Evolutionary conservation across 2,113 vertebrate species (phyloP).

Genomic region (Engraulis encrasicolus): DNA sequence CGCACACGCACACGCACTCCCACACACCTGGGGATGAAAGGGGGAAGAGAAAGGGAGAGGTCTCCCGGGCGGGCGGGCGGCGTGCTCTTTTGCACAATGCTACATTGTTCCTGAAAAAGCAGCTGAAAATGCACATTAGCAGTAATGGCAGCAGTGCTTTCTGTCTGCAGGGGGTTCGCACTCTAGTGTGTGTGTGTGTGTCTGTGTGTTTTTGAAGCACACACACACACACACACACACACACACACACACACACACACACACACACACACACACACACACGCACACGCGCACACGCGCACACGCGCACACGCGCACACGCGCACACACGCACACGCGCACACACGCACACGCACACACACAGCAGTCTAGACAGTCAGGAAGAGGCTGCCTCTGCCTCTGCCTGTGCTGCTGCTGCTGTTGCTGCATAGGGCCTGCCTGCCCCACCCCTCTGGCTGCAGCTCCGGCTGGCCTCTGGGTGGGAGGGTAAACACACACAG

Average conservation of each 20-base stretch:
- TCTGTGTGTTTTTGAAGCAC: background rate
- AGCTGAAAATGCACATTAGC: conserved; percentile 18
- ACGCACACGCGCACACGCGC: no score
- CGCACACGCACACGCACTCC: background rate
- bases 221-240: conserved; percentile 16
- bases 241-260: background rate
- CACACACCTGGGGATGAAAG: background rate
- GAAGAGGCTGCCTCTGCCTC: no score
- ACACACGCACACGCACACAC: conserved; percentile 2
- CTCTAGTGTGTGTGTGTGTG: background rate
- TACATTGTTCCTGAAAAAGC: conserved; percentile 3
- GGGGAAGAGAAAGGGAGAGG: background rate
- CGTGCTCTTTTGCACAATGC: conserved; percentile 6
- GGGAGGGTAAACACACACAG: no score
- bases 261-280: no score
- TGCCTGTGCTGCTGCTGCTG: no score
- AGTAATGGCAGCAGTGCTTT: background rate
- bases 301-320: no score
- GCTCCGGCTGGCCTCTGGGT: no score
- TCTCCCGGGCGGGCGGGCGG: background rate
- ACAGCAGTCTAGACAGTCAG: background rate
- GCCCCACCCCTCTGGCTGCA: no score
- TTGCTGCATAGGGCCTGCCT: no score
- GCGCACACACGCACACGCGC: background rate
- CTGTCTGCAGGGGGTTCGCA: conserved; percentile 4